Base-by-base conservation (phyloP, 2,113 vertebrate genomes). In the Sinocyclocheilus rhinocerous region DNA sequence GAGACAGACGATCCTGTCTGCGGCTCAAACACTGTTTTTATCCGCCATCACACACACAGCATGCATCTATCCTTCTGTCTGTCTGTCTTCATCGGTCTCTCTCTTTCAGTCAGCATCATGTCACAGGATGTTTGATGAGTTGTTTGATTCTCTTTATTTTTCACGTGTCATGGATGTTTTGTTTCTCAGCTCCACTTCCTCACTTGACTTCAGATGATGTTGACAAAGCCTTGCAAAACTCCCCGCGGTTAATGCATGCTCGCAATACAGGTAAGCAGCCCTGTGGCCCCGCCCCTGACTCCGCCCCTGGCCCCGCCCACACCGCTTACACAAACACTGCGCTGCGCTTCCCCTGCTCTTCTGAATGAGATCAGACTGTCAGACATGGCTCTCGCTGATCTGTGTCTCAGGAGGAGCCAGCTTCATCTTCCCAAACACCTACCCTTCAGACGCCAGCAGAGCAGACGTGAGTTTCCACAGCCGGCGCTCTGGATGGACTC, bases 131-230 rank as follows among this genome's bases (percentile, higher is more conserved):
- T 90, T 88, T 84, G 26, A 85, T 84, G 26, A 83, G 85, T 83
- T 81, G 22, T 79, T 88, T 76, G 42, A 73, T 48, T 52, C 65
- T 45, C 61, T 82, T 84, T 76, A 69, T 85, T 82, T 87, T 82
- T 45, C 63, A 83, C 82, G 76, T 83, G 61, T 80, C 76, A 87
- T 84, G 87, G 89, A 90, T 88, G 89, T 84, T 92, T 90, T 92
- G 90, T 92, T 94, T 95, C 95, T 92, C 94, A 97, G 96, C 96
- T 95, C 96, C 96, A 95, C 96, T 97, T 96, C 96, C 96, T 94
- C 96, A 97, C 95, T 96, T 97, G 96, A 97, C 96, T 95, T 97
- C 96, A 94, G 96, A 97, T 95, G 96, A 97, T 95, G 96, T 97
- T 95, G 96, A 97, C 95, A 97, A 97, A 89, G 96, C 96, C 94